Percentiles rank a stretch among this genome's conserved stretches.
phyloP scores from a whole-genome alignment of 1,140 invertebrate genomes.

The Bombus waltoni region DNA sequence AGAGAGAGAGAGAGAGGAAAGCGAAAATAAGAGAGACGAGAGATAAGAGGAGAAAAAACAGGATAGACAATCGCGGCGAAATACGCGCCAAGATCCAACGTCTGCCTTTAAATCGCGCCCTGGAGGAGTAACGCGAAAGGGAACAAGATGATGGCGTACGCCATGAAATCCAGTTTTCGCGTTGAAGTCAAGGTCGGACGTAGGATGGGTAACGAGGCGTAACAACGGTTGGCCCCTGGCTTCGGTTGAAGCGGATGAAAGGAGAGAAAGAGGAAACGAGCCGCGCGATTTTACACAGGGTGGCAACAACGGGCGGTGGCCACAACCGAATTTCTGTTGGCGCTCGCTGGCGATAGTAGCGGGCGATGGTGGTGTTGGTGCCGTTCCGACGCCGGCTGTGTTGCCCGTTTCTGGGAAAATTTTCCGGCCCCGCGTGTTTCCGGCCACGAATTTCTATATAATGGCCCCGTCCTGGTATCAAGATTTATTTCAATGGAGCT shows the following conservation, averaged over 20 bases:
- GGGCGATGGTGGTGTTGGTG: too few relatives aligned
- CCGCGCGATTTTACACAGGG: slow-evolving; percentile 51
- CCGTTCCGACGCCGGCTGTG: neutral
- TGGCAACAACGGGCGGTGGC: slow-evolving; percentile 27
- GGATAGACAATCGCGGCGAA: slow-evolving; percentile 52
- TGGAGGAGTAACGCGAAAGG: neutral
- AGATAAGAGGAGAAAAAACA: neutral
- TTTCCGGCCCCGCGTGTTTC: slow-evolving; percentile 59
- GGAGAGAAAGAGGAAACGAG: slow-evolving; percentile 57
- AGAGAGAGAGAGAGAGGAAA: neutral
- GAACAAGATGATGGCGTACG: slow-evolving; percentile 34
- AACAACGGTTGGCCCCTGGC: slow-evolving; percentile 62
- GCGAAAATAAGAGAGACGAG: neutral
- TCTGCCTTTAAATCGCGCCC: slow-evolving; percentile 59
- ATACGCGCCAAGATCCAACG: slow-evolving; percentile 45
- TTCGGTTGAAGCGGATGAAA: slow-evolving; percentile 54
- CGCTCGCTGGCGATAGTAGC: slow-evolving; percentile 17
- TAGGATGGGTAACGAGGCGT: slow-evolving; percentile 70
- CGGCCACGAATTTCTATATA: slow-evolving; percentile 74
- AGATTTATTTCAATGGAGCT: slow-evolving; percentile 52
- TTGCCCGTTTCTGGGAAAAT: slow-evolving; percentile 52
- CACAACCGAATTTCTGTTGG: slow-evolving; percentile 13
- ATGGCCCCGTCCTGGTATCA: slow-evolving; percentile 62
- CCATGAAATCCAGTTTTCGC: slow-evolving; percentile 69
- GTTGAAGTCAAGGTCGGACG: slow-evolving; percentile 66